Conservation (phyloP, 2,113 vertebrate species). For the Gobio gobio region DNA sequence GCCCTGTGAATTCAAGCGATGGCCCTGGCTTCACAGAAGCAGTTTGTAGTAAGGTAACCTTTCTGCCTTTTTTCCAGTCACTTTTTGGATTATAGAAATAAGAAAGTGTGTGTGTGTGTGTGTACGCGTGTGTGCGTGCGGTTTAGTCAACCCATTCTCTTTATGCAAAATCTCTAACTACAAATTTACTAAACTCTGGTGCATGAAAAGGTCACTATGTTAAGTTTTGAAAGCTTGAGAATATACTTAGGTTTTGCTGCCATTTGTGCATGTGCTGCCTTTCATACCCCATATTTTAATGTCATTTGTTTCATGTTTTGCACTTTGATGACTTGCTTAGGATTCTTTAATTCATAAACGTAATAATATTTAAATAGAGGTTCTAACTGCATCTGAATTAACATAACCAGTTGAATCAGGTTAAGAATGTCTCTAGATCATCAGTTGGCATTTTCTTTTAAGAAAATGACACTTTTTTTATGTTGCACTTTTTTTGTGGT, state of each 20-base stretch:
- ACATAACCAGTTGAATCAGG: background rate
- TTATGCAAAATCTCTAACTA: background rate
- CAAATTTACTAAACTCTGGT: slow-evolving; percentile 11
- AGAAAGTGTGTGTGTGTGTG: background rate
- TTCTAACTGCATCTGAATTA: slow-evolving; percentile 11
- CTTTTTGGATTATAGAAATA: slow-evolving; percentile 1
- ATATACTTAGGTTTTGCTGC: background rate
- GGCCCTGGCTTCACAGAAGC: background rate
- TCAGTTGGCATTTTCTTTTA: background rate
- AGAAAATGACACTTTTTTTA: slow-evolving; percentile 37
- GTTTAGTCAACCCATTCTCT: background rate
- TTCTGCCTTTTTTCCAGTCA: slow-evolving; percentile 15
- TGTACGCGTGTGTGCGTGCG: background rate
- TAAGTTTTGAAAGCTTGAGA: background rate
- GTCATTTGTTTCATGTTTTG: background rate
- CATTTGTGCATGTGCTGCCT: slow-evolving; percentile 17
- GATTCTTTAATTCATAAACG: background rate
- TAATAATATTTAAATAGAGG: slow-evolving; percentile 6
- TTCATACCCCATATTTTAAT: background rate
- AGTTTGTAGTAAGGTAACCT: background rate
- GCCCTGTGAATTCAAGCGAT: background rate
- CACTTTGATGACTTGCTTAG: slow-evolving; percentile 36
- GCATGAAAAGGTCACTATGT: slow-evolving; percentile 33
- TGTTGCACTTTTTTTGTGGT: slow-evolving; percentile 51
- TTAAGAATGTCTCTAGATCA: background rate